These are phyloP conservation scores for Nyctalus aviator DNA, from an alignment of 2,797 vertebrate species.

Conservation along the genomic window DNA sequence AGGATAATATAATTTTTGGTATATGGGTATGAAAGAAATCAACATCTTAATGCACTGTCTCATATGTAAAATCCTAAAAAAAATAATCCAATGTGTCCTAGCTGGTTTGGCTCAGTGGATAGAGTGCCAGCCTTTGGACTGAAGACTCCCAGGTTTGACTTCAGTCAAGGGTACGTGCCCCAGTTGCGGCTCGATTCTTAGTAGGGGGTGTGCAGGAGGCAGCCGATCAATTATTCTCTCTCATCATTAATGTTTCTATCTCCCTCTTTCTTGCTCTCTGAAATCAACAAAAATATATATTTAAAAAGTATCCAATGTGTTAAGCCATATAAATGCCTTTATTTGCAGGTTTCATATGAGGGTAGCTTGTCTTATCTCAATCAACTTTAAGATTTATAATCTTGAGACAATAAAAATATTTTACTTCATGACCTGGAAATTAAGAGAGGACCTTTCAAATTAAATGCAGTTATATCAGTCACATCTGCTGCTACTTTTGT, in stretches of 20 bases:
- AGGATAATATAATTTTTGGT: background rate
- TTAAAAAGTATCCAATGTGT: no score
- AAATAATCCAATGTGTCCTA: background rate
- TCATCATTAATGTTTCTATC: no score
- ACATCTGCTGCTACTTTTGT: background rate
- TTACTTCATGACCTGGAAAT: background rate
- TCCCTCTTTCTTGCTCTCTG: no score
- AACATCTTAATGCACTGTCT: background rate
- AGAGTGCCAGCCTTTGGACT: no score
- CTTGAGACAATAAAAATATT: background rate
- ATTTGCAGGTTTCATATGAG: slow-evolving; percentile 24
- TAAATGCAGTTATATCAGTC: background rate
- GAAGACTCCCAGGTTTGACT: no score
- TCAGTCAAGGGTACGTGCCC: no score
- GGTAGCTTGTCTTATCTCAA: background rate
- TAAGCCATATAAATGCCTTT: background rate
- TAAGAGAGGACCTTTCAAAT: background rate
- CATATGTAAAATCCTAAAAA: background rate
- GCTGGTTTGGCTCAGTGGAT: no score
- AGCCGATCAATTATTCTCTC: no score
- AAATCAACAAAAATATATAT: no score
- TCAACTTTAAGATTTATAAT: slow-evolving; percentile 19
- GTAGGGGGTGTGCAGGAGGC: no score
- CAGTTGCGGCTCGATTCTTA: no score
- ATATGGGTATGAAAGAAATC: background rate